These are phyloP conservation scores for Serilophus lunatus DNA, from an alignment of 2,113 vertebrate genomes.

Conservation along the genomic window DNA sequence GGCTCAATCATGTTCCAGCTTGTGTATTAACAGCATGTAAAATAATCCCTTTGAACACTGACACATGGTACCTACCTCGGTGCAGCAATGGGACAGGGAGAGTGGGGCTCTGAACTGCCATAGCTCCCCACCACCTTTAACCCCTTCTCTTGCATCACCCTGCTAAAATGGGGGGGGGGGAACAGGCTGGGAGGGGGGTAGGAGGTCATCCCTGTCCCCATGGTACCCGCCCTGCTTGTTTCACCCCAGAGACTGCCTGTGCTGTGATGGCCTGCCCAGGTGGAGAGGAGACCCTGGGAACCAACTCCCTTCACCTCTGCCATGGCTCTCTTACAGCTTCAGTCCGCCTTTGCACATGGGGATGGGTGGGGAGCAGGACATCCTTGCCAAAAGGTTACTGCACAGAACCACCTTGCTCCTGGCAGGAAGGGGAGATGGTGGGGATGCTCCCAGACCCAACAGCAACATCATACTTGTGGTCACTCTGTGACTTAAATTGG, in stretches of 20 bases:
- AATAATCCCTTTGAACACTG: neutral
- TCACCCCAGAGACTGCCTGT: neutral
- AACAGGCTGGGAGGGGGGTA: neutral
- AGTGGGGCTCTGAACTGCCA: neutral
- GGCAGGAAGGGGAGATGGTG: neutral
- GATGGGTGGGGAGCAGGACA: neutral
- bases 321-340: fast-evolving
- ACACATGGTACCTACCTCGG: fast-evolving
- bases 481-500: fast-evolving
- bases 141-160: neutral
- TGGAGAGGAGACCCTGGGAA: neutral
- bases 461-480: neutral
- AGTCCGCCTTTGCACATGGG: neutral
- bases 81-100: neutral
- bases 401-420: neutral
- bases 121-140: fast-evolving
- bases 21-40: neutral
- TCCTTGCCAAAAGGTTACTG: neutral
- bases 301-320: neutral
- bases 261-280: fast-evolving
- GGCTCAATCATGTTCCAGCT: neutral
- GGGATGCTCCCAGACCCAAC: neutral
- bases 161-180: neutral
- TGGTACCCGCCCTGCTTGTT: fast-evolving
- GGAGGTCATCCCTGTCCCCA: too few relatives aligned